Percentiles rank a stretch among this genome's conserved stretches.
Evolutionary conservation across 1,140 invertebrate genomes (phyloP).

Genomic region (Bombus soroeensis): DNA sequence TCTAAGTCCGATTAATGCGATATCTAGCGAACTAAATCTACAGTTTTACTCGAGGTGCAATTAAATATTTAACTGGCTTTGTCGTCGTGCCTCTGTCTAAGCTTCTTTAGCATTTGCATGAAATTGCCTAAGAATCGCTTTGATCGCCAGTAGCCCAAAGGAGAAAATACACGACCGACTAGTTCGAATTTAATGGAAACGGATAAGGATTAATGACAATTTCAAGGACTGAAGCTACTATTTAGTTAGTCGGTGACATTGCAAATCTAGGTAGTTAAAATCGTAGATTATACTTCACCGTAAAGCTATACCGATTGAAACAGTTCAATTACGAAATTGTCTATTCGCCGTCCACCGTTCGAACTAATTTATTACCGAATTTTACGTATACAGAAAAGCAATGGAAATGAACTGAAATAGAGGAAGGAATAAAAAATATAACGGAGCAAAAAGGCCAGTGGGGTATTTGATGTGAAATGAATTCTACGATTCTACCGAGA

Average conservation of each 20-base stretch:
- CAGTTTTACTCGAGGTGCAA: not conserved
- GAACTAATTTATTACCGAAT: not conserved
- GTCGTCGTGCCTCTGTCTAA: conserved; percentile 1
- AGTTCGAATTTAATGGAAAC: conserved; percentile 42
- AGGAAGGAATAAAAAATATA: not conserved
- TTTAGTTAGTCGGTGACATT: not conserved
- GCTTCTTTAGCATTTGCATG: conserved; percentile 62
- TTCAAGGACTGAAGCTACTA: not conserved
- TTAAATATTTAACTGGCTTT: conserved; percentile 4
- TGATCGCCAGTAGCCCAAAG: conserved; percentile 50
- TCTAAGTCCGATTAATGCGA: not conserved
- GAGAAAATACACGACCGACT: conserved; percentile 26
- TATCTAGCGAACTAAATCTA: not conserved
- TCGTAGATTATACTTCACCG: not conserved
- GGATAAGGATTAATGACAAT: conserved; percentile 40
- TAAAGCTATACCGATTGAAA: not conserved
- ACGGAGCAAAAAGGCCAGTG: not conserved
- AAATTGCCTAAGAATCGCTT: conserved; percentile 55
- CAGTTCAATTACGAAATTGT: not conserved
- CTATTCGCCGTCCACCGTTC: too few species aligned
- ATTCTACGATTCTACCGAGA: not conserved
- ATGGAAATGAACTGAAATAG: not conserved
- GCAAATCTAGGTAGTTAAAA: not conserved
- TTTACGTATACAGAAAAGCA: too few species aligned
- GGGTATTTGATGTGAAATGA: not conserved